phyloP scores from a whole-genome alignment of 2,113 vertebrate species.

The Hemichromis elongatus region DNA sequence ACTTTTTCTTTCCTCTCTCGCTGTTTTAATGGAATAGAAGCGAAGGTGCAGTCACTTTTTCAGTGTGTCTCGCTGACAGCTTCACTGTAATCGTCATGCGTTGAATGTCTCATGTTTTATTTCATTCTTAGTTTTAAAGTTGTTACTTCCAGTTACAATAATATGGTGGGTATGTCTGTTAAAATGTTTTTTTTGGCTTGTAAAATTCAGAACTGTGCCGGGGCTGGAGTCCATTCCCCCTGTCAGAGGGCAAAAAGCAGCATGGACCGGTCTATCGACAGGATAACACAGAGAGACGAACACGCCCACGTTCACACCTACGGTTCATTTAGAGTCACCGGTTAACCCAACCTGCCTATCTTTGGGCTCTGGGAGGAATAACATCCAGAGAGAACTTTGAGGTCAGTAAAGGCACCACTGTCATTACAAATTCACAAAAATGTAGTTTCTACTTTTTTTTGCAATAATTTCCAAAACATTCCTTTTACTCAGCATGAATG shows the following conservation, averaged over 20 bases:
- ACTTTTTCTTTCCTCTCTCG: background rate
- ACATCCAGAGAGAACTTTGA: background rate
- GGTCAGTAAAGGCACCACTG: background rate
- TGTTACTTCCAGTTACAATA: background rate
- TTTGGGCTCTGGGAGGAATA: background rate
- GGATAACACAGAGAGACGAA: background rate
- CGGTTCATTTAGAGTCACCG: too few species aligned
- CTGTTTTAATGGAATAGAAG: background rate
- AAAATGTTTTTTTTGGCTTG: too few species aligned
- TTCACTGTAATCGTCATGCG: background rate
- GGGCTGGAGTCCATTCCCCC: too few species aligned
- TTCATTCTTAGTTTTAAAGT: background rate
- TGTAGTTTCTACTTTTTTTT: background rate
- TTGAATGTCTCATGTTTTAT: background rate
- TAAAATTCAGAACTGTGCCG: too few species aligned
- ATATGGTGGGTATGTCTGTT: too few species aligned
- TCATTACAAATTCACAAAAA: background rate
- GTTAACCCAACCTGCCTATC: background rate
- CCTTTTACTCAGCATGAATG: background rate
- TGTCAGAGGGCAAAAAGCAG: background rate
- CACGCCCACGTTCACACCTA: background rate
- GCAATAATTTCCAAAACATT: background rate
- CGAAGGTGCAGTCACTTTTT: background rate
- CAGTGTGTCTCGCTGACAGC: background rate
- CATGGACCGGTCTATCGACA: background rate